phyloP scores from a whole-genome alignment of 2,888 invertebrate genomes.

The Ellobium chinense region DNA sequence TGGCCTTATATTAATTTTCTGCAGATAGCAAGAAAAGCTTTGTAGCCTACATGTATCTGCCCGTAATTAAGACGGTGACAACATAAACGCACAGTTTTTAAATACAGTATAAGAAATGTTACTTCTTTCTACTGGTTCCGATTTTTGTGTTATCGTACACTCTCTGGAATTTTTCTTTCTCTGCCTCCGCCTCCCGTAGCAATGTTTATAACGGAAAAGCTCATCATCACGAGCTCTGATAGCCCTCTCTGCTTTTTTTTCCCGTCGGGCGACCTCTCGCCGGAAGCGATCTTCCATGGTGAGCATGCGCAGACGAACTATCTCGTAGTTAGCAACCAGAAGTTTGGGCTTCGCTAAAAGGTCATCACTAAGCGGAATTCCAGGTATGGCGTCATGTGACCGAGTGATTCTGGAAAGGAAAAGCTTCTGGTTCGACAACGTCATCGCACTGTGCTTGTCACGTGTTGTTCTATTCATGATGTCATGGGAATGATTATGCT shows the following conservation, averaged over 20 bases:
- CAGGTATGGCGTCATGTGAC: background rate
- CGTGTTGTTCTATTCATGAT: background rate
- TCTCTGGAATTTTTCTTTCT: conserved; percentile 61
- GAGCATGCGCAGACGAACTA: conserved; percentile 26
- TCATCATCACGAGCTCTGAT: conserved; percentile 57
- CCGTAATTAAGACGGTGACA: no score
- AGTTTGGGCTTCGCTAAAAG: conserved; percentile 32
- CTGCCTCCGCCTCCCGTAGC: conserved; percentile 58
- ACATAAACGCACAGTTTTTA: no score
- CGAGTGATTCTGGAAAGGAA: background rate
- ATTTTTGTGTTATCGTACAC: conserved; percentile 62
- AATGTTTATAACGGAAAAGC: conserved; percentile 51
- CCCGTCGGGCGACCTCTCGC: conserved; percentile 26
- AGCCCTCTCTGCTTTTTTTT: conserved; percentile 26
- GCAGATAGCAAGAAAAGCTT: no score
- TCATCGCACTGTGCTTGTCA: background rate
- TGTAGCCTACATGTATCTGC: no score
- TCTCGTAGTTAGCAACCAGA: conserved; percentile 44
- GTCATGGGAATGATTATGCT: background rate
- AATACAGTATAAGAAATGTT: no score
- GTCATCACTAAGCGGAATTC: background rate
- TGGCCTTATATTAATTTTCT: no score
- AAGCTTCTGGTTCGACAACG: background rate
- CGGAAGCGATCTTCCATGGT: conserved; percentile 29
- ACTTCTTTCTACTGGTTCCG: conserved; percentile 27